Conservation (phyloP, 53 echinoderm and acorn worm species). For the Stichopus horrens region DNA sequence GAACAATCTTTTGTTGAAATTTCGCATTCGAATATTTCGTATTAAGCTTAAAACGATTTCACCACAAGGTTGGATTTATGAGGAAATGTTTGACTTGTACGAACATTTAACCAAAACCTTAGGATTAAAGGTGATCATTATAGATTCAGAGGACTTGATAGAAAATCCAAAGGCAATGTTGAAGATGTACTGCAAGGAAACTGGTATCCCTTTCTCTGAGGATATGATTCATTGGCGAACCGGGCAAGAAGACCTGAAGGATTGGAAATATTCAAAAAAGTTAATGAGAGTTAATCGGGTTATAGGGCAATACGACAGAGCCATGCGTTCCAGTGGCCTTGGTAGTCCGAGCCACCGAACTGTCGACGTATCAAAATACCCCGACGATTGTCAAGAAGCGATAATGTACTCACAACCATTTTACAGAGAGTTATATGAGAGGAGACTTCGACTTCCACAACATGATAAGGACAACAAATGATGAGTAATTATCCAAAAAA, state of each 20-base stretch:
- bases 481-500: too few species aligned
- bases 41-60: slow-evolving; percentile 32
- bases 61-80: slow-evolving; percentile 65
- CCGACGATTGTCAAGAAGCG: slow-evolving; percentile 22
- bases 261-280: not conserved
- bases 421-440: slow-evolving; percentile 1
- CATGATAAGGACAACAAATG: not conserved
- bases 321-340: not conserved
- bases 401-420: slow-evolving; percentile 5
- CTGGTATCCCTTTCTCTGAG: not conserved
- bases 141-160: slow-evolving; percentile 64
- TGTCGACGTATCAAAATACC: slow-evolving; percentile 27
- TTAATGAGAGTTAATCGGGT: not conserved
- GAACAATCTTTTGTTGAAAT: slow-evolving; percentile 63
- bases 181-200: slow-evolving; percentile 7
- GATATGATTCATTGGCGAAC: slow-evolving; percentile 12
- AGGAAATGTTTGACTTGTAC: slow-evolving; percentile 79
- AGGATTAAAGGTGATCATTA: slow-evolving; percentile 78
- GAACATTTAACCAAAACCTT: slow-evolving; percentile 64
- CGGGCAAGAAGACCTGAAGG: not conserved
- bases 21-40: slow-evolving; percentile 59
- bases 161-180: not conserved
- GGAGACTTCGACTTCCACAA: slow-evolving; percentile 19
- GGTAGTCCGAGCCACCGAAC: not conserved
- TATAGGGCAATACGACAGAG: slow-evolving; percentile 16